Base-by-base conservation (phyloP, 2,113 vertebrate species). In the Spea multiplicata region DNA sequence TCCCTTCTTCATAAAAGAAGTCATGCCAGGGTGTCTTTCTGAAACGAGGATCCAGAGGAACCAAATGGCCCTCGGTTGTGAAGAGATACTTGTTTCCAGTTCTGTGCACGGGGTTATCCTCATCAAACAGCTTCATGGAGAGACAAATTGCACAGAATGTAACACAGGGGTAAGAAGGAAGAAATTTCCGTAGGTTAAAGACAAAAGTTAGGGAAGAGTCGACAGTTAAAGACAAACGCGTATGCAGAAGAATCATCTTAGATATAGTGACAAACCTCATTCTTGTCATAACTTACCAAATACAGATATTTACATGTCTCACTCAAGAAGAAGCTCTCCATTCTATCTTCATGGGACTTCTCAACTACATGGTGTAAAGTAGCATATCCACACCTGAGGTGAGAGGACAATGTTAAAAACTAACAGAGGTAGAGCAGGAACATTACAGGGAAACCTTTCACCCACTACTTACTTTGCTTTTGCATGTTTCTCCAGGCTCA, bases 291-390 rank as follows among this genome's bases (percentile, higher is more conserved):
- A 91, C 93, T 0, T 86, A 99, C 97, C 95, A 99, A 87, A 82
- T 93, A 99, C 83, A 99, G 86, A 82, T 99, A 99, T 91, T 99
- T 99, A 85, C 97, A 99, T 1, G 97, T 99, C 86, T 99, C 97
- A 44, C 97, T 99, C 87, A 99, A 96, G 68, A 99, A 99, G 84
- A 99, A 99, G 87, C 97, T 99, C 91, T 99, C 97, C 97, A 99
- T 99, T 6, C 97, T 93, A 90, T 99, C 97, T 80, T 99, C 97
- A 90, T 97, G 97, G 13, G 96, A 98, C 88, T 99, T 99, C 73
- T 99, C 96, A 8, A 97, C 94, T 8, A 99, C 97, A 0, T 99
- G 97, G 84, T 99, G 97, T 59, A 99, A 91, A 0, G 97, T 99
- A 75, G 97, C 97, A 2, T 99, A 99, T 7, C 97, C 97, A 84